Conservation (phyloP, 2,113 vertebrate genomes). For the Ramphastos sulfuratus region DNA sequence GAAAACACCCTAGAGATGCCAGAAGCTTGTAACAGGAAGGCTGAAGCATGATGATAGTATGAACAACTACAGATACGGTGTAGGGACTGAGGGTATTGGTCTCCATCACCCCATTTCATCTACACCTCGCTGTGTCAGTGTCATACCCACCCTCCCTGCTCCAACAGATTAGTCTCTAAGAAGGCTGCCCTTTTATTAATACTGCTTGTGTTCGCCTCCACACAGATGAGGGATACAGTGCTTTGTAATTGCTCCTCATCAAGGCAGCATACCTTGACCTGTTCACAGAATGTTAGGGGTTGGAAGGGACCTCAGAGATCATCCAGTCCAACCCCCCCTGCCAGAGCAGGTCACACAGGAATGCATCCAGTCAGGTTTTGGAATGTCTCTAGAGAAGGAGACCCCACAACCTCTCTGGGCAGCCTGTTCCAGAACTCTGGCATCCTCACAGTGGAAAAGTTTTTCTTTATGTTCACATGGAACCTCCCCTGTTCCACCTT, state of each 20-base stretch:
- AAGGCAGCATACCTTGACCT: background rate
- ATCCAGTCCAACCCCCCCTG: too few species aligned
- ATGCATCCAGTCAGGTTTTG: too few species aligned
- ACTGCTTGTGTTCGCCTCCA: background rate
- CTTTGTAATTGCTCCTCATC: background rate
- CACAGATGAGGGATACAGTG: background rate
- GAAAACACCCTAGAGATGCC: background rate
- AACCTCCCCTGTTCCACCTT: too few species aligned
- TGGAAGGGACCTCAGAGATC: too few species aligned
- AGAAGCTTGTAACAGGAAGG: background rate
- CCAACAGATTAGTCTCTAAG: background rate
- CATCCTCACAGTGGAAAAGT: too few species aligned
- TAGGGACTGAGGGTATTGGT: background rate
- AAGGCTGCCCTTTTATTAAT: background rate
- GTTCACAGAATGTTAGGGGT: background rate
- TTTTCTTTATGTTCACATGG: too few species aligned
- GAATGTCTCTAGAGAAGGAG: too few species aligned
- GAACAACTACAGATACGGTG: accelerated
- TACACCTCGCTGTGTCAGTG: background rate
- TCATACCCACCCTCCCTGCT: background rate
- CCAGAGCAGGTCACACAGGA: too few species aligned
- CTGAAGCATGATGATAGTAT: background rate
- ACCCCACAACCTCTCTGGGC: too few species aligned
- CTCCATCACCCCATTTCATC: background rate
- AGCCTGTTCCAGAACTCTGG: too few species aligned